phyloP scores from a whole-genome alignment of 2,888 invertebrate genomes.

The Macrosoma leucophasiata region DNA sequence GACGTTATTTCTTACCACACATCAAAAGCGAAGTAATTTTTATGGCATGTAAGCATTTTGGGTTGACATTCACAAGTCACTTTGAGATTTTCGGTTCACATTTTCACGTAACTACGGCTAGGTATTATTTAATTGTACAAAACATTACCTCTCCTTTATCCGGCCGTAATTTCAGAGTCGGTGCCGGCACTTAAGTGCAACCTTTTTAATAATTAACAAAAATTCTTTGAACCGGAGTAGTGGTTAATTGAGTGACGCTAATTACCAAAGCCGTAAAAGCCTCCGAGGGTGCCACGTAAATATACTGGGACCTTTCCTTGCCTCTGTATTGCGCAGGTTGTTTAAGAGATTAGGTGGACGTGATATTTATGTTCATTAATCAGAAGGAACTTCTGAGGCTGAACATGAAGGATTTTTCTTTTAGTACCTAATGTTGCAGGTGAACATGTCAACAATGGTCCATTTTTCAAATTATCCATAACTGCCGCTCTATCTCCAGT shows the following conservation, averaged over 20 bases:
- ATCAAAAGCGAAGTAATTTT: no score
- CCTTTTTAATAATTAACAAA: constrained; percentile 73
- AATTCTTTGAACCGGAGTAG: constrained; percentile 58
- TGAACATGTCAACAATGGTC: no score
- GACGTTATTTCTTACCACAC: no score
- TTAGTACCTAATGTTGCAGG: no score
- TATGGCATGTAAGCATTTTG: no score
- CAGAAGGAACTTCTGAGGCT: constrained; percentile 19
- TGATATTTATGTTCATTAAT: constrained; percentile 40
- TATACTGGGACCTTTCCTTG: constrained; percentile 53
- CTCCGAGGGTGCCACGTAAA: constrained; percentile 52
- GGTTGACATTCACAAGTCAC: no score
- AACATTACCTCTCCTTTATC: constrained; percentile 16
- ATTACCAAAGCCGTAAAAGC: constrained; percentile 70
- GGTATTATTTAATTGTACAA: constrained; percentile 23
- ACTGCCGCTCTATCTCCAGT: no score
- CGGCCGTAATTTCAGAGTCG: constrained; percentile 31
- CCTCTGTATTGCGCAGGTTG: constrained; percentile 42
- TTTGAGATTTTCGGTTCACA: no score
- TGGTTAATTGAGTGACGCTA: constrained; percentile 74
- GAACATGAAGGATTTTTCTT: no score
- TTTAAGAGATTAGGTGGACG: constrained; percentile 41
- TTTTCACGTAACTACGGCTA: no score
- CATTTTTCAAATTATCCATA: no score
- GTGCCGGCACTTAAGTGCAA: constrained; percentile 57